Evolutionary conservation across 2,113 vertebrate genomes (phyloP), one percentile per base, ranked within the genome.

Genomic region (Promerops cafer): DNA sequence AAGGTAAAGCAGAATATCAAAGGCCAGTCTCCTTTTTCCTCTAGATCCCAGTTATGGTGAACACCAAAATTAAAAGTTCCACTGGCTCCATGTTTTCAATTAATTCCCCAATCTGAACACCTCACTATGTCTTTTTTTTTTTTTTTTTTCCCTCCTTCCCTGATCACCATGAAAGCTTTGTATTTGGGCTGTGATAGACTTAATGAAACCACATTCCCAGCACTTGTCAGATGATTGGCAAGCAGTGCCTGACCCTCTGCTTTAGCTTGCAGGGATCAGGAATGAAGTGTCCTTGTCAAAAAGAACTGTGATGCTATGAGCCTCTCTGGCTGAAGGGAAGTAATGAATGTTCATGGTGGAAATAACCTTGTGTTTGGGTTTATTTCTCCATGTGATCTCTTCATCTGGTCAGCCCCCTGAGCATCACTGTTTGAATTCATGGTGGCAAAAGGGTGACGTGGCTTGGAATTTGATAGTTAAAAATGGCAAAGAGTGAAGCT

Each of bases 381-480:
- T 33, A 6, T 78, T 71, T 68, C 22, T 66, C 11, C 16, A 8
- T 37, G 27, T n/a, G 27, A 33, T 8, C 27, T 60, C 57, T 66
- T 49, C 37, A 6, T 60, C 31, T 57, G 42, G 9, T 79, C 49
- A 83, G 37, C 14, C 11, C 3, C 28, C 4, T 75, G 11, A 13
- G 44, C 78, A 52, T 50, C 70, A 24, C 21, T 33, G 20, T 64
- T 75, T 42, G 84, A 66, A 50, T 80, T 72, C 39, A 5, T 10
- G 30, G 26, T 31, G 35, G 21, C 44, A 44, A 42, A 27, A 75
- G 49, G 31, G 20, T 45, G 27, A 33, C 0, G 0, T 44, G 40
- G 11, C 42, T 70, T 63, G 50, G 59, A 63, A 40, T 54, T 45
- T 16, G 22, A 3, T 40, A 40, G 19, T 65, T 9, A 40, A 3